phyloP scores from a whole-genome alignment of 1,140 invertebrate species.

The Pseudomyrmex concolor region DNA sequence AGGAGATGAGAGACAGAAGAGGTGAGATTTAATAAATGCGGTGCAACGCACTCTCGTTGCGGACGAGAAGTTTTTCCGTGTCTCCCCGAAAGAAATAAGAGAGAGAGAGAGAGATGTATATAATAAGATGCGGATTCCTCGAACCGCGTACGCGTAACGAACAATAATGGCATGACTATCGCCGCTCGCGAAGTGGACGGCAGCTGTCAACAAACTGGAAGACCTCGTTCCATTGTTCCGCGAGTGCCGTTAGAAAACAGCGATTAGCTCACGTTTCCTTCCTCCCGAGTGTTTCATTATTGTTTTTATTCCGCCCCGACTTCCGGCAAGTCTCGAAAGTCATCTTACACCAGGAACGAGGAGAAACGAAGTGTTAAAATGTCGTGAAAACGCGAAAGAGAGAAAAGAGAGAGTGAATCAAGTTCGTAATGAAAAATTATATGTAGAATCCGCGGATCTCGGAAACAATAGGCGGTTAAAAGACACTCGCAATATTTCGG shows the following conservation, averaged over 20 bases:
- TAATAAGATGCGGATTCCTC: not conserved
- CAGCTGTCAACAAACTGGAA: conserved; percentile 25
- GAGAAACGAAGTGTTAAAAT: not conserved
- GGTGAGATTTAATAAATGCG: conserved; percentile 21
- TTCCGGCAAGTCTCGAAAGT: conserved; percentile 45
- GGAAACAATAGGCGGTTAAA: not conserved
- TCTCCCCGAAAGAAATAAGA: conserved; percentile 30
- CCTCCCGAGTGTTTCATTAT: conserved; percentile 27
- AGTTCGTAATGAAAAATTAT: not conserved
- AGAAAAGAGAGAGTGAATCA: not conserved
- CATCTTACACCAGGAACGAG: conserved; percentile 21
- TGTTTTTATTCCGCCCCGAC: conserved; percentile 48
- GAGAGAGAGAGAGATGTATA: no score
- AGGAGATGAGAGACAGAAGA: not conserved
- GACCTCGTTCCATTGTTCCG: conserved; percentile 29
- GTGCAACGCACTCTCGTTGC: not conserved
- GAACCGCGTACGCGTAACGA: conserved; percentile 12
- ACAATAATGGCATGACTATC: conserved; percentile 53
- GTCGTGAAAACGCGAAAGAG: not conserved
- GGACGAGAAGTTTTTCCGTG: not conserved
- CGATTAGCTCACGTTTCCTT: conserved; percentile 34
- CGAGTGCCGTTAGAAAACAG: conserved; percentile 46
- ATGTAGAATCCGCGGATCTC: not conserved
- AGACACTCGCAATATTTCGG: not conserved
- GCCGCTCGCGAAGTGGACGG: conserved; percentile 9